phyloP scores from a whole-genome alignment of 2,113 vertebrate genomes.

The Salvator merianae region DNA sequence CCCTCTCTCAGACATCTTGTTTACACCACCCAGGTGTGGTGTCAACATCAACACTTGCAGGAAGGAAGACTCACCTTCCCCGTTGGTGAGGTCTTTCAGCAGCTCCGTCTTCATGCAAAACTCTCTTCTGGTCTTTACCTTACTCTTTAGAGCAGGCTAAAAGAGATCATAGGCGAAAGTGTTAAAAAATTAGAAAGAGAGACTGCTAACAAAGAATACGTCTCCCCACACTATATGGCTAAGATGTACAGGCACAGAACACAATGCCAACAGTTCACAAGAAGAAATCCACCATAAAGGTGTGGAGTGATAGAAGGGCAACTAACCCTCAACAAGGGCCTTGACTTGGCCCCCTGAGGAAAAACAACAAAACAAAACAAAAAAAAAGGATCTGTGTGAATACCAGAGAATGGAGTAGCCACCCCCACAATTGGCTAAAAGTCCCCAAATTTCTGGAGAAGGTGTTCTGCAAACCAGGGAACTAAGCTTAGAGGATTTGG shows the following conservation, averaged over 20 bases:
- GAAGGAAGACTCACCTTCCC: conserved; percentile 73
- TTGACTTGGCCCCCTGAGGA: no score
- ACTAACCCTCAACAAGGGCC: no score
- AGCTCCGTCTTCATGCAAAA: conserved; percentile 76
- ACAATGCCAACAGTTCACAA: conserved; percentile 15
- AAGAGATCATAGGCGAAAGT: not conserved
- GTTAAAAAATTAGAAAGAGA: conserved; percentile 27
- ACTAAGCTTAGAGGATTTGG: no score
- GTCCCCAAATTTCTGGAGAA: no score
- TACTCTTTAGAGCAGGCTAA: conserved; percentile 70
- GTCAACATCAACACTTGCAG: not conserved
- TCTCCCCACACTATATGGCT: not conserved
- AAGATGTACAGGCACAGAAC: conserved; percentile 10
- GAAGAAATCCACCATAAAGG: no score
- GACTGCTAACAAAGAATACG: conserved; percentile 43
- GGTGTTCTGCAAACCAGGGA: no score
- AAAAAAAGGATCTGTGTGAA: no score
- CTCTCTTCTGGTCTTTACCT: conserved; percentile 75
- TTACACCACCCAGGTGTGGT: not conserved
- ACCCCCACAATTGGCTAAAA: no score
- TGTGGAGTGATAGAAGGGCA: no score
- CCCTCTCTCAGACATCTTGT: no score
- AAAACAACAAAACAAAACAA: no score
- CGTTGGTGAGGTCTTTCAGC: conserved; percentile 76
- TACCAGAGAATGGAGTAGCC: no score